These are phyloP conservation scores for Dolichoris vasculosae DNA, from an alignment of 1,140 invertebrate genomes.

Conservation along the genomic window DNA sequence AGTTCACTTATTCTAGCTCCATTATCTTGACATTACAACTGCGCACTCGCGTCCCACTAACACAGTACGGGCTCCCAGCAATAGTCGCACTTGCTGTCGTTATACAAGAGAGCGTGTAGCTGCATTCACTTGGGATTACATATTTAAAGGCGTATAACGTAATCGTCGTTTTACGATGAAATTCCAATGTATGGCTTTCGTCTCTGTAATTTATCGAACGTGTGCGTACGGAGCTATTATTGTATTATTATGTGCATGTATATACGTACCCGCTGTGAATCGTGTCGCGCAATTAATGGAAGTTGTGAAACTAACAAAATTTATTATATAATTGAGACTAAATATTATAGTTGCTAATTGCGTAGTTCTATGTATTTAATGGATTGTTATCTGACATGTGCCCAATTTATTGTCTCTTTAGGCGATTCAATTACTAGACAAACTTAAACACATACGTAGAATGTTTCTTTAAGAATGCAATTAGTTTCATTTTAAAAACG, in stretches of 20 bases:
- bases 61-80: conserved; percentile 26
- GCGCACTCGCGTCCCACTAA: conserved; percentile 35
- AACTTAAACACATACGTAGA: too few relatives aligned
- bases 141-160: conserved; percentile 31
- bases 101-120: conserved; percentile 22
- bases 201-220: not conserved
- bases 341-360: not conserved
- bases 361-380: not conserved
- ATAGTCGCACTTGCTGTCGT: not conserved
- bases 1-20: conserved; percentile 62
- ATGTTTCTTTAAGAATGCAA: not conserved
- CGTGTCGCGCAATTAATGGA: conserved; percentile 4
- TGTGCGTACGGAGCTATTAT: not conserved
- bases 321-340: not conserved
- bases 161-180: conserved; percentile 39
- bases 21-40: conserved; percentile 65
- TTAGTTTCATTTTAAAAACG: not conserved
- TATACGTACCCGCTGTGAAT: not conserved
- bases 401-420: not conserved
- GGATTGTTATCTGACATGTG: not conserved
- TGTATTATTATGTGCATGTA: not conserved
- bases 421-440: not conserved
- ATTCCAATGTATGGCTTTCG: conserved; percentile 10
- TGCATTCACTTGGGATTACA: conserved; percentile 26
- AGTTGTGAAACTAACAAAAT: not conserved